phyloP scores from a whole-genome alignment of 2,888 invertebrate species.

The Allacma fusca region DNA sequence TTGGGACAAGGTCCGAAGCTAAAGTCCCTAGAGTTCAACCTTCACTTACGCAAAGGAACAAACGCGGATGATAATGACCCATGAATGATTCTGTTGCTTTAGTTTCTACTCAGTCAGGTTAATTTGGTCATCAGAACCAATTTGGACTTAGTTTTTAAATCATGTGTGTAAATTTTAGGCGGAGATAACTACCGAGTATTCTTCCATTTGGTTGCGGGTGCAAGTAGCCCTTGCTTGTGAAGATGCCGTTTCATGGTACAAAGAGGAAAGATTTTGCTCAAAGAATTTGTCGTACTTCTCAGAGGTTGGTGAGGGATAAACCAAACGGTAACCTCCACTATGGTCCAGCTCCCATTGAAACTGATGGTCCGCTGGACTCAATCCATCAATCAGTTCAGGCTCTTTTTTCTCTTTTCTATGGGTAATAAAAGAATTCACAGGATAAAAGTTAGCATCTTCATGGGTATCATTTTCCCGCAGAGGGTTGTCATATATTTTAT shows the following conservation, averaged over 20 bases:
- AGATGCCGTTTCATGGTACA: slow-evolving; percentile 79
- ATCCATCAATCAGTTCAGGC: not conserved
- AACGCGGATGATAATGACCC: slow-evolving; percentile 26
- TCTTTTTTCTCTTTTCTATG: slow-evolving; percentile 29
- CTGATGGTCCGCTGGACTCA: slow-evolving; percentile 64
- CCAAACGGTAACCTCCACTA: slow-evolving; percentile 73
- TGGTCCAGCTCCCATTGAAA: slow-evolving; percentile 79
- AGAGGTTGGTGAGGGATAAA: slow-evolving; percentile 58
- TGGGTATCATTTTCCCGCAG: too few relatives aligned
- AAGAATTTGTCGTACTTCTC: slow-evolving; percentile 77
- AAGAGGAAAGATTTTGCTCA: slow-evolving; percentile 74
- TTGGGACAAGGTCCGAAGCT: too few relatives aligned
- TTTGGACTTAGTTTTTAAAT: too few relatives aligned
- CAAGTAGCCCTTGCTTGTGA: slow-evolving; percentile 81
- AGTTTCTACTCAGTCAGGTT: too few relatives aligned
- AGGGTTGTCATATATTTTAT: too few relatives aligned
- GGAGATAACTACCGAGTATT: too few relatives aligned
- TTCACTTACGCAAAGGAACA: slow-evolving; percentile 15
- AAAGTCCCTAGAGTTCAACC: too few relatives aligned
- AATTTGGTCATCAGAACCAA: too few relatives aligned
- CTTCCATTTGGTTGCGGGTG: slow-evolving; percentile 74
- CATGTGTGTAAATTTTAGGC: too few relatives aligned
- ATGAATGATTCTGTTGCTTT: slow-evolving; percentile 41
- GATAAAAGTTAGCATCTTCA: too few relatives aligned
- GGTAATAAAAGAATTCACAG: too few relatives aligned